phyloP scores from a whole-genome alignment of 1,140 invertebrate genomes.

The Orussus abietinus region DNA sequence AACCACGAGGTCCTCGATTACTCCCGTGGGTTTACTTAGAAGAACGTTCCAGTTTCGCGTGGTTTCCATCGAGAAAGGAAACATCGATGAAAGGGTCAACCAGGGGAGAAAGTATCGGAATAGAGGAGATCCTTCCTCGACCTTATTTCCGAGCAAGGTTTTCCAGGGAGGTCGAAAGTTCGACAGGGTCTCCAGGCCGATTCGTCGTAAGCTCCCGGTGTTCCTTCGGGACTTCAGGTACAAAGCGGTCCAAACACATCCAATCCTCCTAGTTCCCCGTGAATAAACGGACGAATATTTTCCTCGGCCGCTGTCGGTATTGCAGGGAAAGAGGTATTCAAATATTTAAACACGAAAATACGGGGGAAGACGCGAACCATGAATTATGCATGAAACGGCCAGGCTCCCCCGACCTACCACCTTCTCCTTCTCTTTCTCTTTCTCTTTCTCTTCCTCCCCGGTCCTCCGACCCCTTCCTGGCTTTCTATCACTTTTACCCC shows the following conservation, averaged over 20 bases:
- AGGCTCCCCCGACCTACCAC: constrained; percentile 20
- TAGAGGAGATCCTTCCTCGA: background rate
- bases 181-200: too few relatives aligned
- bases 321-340: constrained; percentile 45
- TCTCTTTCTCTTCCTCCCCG: constrained; percentile 16
- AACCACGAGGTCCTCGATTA: too few relatives aligned
- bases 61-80: too few relatives aligned
- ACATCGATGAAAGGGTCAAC: background rate
- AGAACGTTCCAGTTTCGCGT: too few relatives aligned
- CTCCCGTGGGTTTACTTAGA: too few relatives aligned
- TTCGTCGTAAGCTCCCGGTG: background rate
- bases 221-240: background rate
- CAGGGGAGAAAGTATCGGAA: background rate
- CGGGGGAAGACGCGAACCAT: constrained; percentile 38
- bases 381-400: constrained; percentile 47
- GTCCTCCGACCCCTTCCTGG: constrained; percentile 10
- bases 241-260: background rate
- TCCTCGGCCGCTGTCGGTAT: constrained; percentile 28
- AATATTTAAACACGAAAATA: constrained; percentile 53
- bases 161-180: too few relatives aligned
- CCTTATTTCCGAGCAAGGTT: background rate
- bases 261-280: constrained; percentile 17
- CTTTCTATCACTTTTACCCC: too few relatives aligned
- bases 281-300: constrained; percentile 42
- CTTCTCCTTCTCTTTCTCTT: constrained; percentile 20